Evolutionary conservation across 2,888 invertebrate genomes (phyloP).

Genomic region (Caenorhabditis becei): DNA sequence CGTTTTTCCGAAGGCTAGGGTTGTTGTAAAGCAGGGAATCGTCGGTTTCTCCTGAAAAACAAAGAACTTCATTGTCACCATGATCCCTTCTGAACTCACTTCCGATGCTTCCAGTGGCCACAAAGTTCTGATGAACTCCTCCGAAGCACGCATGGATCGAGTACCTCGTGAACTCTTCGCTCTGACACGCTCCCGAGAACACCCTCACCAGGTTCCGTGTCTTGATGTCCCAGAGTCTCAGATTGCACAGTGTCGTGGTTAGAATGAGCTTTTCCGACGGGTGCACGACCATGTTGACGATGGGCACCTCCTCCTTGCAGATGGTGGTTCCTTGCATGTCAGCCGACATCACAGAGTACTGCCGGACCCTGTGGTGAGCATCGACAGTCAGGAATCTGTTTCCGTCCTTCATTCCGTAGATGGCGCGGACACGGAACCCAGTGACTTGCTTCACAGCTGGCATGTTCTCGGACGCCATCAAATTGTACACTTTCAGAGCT

Average conservation of each 20-base stretch:
- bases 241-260: slow-evolving; percentile 43
- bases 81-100: slow-evolving; percentile 21
- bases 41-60: slow-evolving; percentile 32
- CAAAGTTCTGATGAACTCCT: slow-evolving; percentile 54
- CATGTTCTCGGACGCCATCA: slow-evolving; percentile 4
- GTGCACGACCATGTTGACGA: slow-evolving; percentile 54
- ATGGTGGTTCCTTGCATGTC: slow-evolving; percentile 43
- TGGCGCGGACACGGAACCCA: slow-evolving; percentile 57
- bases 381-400: slow-evolving; percentile 48
- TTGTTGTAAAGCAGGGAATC: not conserved
- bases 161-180: slow-evolving; percentile 26
- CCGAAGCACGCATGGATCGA: slow-evolving; percentile 59
- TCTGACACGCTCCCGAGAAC: slow-evolving; percentile 55
- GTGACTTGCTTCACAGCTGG: slow-evolving; percentile 19
- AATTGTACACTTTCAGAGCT: slow-evolving; percentile 36
- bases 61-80: slow-evolving; percentile 1
- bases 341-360: slow-evolving; percentile 18
- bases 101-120: slow-evolving; percentile 61
- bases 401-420: slow-evolving; percentile 49
- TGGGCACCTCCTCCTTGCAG: slow-evolving; percentile 48
- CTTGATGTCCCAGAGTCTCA: slow-evolving; percentile 62
- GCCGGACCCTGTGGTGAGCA: slow-evolving; percentile 57
- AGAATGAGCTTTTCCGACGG: slow-evolving; percentile 60
- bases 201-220: slow-evolving; percentile 50
- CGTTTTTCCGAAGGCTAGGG: slow-evolving; percentile 19